phyloP scores from a whole-genome alignment of 2,113 vertebrate genomes.

The Xiphorhynchus elegans region DNA sequence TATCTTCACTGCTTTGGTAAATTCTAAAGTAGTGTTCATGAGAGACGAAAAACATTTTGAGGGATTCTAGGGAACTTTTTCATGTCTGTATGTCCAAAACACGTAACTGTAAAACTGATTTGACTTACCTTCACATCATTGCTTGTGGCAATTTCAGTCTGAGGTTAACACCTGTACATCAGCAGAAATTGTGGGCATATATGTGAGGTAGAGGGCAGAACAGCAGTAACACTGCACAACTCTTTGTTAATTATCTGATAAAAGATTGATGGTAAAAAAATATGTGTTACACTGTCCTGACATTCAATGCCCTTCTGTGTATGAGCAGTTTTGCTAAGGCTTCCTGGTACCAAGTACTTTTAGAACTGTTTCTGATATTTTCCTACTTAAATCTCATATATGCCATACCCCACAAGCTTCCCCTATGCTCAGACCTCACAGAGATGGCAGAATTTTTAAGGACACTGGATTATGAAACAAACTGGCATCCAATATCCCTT shows the following conservation, averaged over 20 bases:
- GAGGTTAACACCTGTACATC: not conserved
- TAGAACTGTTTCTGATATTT: not conserved
- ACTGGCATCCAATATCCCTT: not conserved
- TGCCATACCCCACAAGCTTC: not conserved
- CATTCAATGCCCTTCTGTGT: not conserved
- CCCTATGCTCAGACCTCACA: not conserved
- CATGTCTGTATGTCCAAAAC: not conserved
- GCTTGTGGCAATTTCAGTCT: not conserved
- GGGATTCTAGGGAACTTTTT: not conserved
- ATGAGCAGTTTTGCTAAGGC: not conserved
- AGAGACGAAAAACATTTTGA: not conserved
- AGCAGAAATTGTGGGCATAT: not conserved
- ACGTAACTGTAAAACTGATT: not conserved
- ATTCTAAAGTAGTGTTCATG: not conserved
- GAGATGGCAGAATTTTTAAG: not conserved
- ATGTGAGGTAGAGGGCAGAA: not conserved
- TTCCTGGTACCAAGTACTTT: slow-evolving; percentile 11
- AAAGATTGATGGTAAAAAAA: not conserved
- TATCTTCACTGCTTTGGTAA: not conserved
- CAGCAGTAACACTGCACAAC: not conserved
- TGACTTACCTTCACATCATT: not conserved
- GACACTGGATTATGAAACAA: not conserved
- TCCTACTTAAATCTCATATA: not conserved
- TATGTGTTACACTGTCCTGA: not conserved
- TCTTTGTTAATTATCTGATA: slow-evolving; percentile 13